Percentiles rank a stretch among this genome's conserved stretches.
Conservation (phyloP, 37 sponge, comb jelly and placozoan species). For the Axinella damicornis region DNA sequence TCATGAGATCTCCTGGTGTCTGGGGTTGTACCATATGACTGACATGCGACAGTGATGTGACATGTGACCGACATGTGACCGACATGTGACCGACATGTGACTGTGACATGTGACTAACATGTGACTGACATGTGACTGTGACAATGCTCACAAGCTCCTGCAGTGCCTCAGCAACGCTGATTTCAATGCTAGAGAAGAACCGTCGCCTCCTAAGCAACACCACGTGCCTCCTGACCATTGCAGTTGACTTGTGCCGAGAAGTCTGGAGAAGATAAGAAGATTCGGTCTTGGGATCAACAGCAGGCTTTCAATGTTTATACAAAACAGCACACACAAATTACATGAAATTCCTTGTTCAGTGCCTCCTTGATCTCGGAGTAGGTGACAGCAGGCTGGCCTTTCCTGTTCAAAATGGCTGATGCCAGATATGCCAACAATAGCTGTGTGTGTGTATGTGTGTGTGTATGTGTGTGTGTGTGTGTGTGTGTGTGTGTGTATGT, state of each 20-base stretch:
- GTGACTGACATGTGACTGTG: too few relatives aligned
- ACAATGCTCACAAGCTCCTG: constrained; percentile 44
- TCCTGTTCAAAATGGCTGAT: not conserved
- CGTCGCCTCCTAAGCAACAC: not conserved
- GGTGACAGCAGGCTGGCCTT: constrained; percentile 4
- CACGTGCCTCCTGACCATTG: constrained; percentile 22
- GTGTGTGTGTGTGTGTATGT: not conserved
- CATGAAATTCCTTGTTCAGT: not conserved
- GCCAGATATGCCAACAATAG: constrained; percentile 33
- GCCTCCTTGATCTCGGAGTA: not conserved
- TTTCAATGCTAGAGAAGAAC: not conserved
- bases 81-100: too few relatives aligned
- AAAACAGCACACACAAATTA: not conserved
- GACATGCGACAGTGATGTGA: too few relatives aligned
- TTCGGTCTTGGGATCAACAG: not conserved
- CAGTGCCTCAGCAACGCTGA: constrained; percentile 37
- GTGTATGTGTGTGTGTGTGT: not conserved
- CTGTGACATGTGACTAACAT: too few relatives aligned
- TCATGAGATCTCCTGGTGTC: too few relatives aligned
- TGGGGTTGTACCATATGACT: too few relatives aligned
- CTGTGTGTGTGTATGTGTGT: constrained; percentile 30
- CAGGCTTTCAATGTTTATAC: not conserved
- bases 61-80: too few relatives aligned
- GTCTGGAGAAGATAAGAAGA: constrained; percentile 16
- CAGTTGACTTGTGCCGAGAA: not conserved